These are phyloP conservation scores for Ruditapes philippinarum DNA, from an alignment of 1,140 invertebrate genomes.

Conservation along the genomic window DNA sequence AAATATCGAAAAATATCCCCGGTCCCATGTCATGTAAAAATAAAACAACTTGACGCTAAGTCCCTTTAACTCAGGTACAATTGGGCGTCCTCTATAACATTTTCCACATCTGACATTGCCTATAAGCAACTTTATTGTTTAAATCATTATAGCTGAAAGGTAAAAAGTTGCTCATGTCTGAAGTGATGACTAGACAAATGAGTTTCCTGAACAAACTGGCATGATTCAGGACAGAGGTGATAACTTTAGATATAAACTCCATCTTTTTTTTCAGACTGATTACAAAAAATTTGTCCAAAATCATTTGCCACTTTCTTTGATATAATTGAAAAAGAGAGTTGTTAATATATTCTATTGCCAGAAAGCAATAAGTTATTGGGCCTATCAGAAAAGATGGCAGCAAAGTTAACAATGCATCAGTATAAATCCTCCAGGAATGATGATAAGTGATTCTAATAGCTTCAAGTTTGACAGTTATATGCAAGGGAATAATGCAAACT, in stretches of 20 bases:
- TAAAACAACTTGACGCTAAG: too few species aligned
- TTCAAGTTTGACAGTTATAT: slow-evolving; percentile 26
- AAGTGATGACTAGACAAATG: background rate
- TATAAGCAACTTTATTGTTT: too few species aligned
- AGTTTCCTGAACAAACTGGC: background rate
- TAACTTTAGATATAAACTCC: background rate
- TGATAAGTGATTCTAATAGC: slow-evolving; percentile 3
- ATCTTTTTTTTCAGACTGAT: slow-evolving; percentile 12
- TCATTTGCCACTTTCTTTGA: background rate
- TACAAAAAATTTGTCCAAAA: slow-evolving; percentile 1
- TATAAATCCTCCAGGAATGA: background rate
- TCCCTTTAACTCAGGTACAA: too few species aligned
- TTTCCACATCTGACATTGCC: too few species aligned
- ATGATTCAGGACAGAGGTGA: background rate
- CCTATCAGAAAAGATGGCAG: slow-evolving; percentile 6
- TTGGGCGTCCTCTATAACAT: too few species aligned
- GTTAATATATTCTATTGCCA: background rate
- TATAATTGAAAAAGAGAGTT: background rate
- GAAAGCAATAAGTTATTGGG: slow-evolving; percentile 7
- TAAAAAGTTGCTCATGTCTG: too few species aligned
- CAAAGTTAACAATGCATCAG: background rate
- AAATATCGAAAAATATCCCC: too few species aligned
- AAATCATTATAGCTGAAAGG: too few species aligned
- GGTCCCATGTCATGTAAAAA: too few species aligned
- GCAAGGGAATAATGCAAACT: background rate